Percentiles rank a stretch among this genome's conserved stretches.
Conservation (phyloP, 2,888 invertebrate species). For the Tridacna crocea region DNA sequence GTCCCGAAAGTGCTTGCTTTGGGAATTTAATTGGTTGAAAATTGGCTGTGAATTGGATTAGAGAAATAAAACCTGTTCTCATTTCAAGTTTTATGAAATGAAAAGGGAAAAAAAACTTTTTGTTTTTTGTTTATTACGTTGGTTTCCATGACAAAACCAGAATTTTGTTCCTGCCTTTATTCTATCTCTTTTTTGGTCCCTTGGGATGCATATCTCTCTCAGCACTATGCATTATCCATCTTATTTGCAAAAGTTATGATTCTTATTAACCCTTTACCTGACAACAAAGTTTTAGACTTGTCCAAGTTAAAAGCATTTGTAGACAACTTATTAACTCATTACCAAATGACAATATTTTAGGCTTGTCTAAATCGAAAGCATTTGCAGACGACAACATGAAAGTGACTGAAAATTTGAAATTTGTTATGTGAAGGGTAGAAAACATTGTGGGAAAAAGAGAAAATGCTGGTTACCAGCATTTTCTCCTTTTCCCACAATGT, state of each 20-base stretch:
- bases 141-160: not conserved
- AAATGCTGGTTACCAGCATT: not conserved
- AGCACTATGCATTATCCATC: too few relatives aligned
- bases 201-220: too few relatives aligned
- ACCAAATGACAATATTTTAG: too few relatives aligned
- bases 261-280: not conserved
- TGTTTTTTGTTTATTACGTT: not conserved
- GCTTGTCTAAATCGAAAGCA: too few relatives aligned
- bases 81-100: not conserved
- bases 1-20: conserved; percentile 24
- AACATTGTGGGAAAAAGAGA: not conserved
- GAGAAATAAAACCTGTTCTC: conserved; percentile 26
- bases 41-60: conserved; percentile 33
- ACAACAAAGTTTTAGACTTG: not conserved
- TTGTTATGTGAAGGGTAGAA: too few relatives aligned
- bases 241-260: too few relatives aligned
- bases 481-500: conserved; percentile 2
- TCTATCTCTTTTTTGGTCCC: too few relatives aligned
- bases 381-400: too few relatives aligned
- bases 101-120: not conserved
- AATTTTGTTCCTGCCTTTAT: not conserved
- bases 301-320: not conserved
- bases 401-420: too few relatives aligned
- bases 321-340: too few relatives aligned
- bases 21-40: conserved; percentile 28